Base-by-base conservation (phyloP, 2,888 invertebrate genomes). In the Aspidiotus destructor region DNA sequence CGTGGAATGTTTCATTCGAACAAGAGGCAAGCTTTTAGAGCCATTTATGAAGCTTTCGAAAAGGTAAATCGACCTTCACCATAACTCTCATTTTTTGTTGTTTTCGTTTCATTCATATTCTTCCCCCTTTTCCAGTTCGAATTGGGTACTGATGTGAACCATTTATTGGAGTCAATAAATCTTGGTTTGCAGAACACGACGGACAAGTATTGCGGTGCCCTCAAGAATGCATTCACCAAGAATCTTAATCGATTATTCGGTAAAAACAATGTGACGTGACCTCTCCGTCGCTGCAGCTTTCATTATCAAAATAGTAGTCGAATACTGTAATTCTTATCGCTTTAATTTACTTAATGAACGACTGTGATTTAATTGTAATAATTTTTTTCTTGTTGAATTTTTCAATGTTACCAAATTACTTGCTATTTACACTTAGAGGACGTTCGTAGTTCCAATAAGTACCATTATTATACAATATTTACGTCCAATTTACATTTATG, bases 21-120 rank as follows among this genome's bases (percentile, higher is more conserved):
- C 72, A 92, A 89, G 76, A 92, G 94, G 75, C 91, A 92, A 0
- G 84, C 89, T 0, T 95, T 96, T 76, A 84, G 84, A 73, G 83
- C 84, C 11, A 80, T 89, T 58, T 90, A 86, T 75, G 78, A 79
- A 71, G 82, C 86, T 5, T 82, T 85, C 77, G 80, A 83, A 74
- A 81, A 84, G 77, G 81, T 82, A 75, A 70, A 73, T 41, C 60
- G 62, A n/a, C 55, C 57, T 15, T 54, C n/a, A 41, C 16, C 2
- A n/a, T 10, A 28, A 28, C 28, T 28, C 28, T 28, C 5, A 28
- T 60, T 58, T 15, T 7, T 68, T 13, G 28, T 16, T 71, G 42
- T n/a, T 55, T 15, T 40, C 57, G 52, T 55, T 53, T 62, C 62
- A n/a, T 62, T 69, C 40, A 62, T 13, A 62, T 41, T 10, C 10